Percentiles rank a stretch among this genome's conserved stretches.
Evolutionary conservation across 2,797 vertebrate species (phyloP).

Genomic region (Tenualosa thibaudeaui): DNA sequence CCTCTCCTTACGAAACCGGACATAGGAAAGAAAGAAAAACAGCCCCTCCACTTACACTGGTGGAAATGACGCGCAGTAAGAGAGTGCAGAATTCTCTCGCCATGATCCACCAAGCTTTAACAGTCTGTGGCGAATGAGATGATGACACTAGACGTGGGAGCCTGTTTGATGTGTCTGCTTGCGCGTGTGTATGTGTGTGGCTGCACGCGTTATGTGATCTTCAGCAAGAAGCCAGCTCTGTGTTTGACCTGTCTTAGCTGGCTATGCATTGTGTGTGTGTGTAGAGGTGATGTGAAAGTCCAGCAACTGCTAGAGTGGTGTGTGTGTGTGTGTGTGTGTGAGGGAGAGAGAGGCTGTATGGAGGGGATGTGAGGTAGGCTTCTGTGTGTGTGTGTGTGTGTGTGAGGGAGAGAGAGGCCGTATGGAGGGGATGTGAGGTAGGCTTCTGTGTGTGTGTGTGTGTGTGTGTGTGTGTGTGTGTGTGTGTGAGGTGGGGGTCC

Average conservation of each 20-base stretch:
- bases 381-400: neutral
- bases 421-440: neutral
- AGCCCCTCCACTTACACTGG: neutral
- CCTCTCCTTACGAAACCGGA: neutral
- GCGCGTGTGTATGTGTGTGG: neutral
- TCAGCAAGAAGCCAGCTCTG: too few relatives aligned
- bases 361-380: too few relatives aligned
- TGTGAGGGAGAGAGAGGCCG: neutral
- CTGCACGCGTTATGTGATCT: neutral
- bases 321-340: slow-evolving; percentile 6
- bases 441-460: neutral
- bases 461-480: neutral
- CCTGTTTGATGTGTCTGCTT: neutral
- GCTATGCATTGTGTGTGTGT: neutral
- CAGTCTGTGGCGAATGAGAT: neutral
- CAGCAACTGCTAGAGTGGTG: neutral
- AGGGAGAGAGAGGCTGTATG: neutral
- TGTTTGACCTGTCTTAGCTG: too few relatives aligned
- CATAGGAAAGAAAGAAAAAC: neutral
- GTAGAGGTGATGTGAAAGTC: neutral
- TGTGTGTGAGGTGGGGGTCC: neutral
- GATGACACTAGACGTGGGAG: neutral
- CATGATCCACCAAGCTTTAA: neutral
- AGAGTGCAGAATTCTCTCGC: neutral
- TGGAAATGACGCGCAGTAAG: slow-evolving; percentile 15